These are phyloP conservation scores for Acanthaster planci DNA, from an alignment of 35 echinoderm and acorn worm species.

Conservation along the genomic window DNA sequence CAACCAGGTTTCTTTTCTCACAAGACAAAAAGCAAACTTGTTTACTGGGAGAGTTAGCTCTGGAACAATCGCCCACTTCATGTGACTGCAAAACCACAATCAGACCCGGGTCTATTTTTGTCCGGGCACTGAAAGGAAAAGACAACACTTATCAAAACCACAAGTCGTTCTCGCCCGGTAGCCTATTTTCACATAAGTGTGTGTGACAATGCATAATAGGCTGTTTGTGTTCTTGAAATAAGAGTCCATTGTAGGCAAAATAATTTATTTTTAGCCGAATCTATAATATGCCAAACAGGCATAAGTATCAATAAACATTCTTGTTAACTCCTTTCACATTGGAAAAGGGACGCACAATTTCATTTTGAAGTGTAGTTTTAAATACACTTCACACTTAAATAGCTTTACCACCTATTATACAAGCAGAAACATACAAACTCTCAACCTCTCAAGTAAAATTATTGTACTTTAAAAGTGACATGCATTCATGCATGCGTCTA, in stretches of 20 bases:
- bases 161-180: neutral
- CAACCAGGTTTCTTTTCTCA: neutral
- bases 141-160: neutral
- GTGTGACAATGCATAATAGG: constrained; percentile 1
- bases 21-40: neutral
- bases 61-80: neutral
- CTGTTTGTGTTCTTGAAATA: constrained; percentile 4
- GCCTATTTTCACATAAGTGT: neutral
- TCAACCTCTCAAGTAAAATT: too few relatives aligned
- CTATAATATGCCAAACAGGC: neutral
- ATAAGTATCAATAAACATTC: too few relatives aligned
- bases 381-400: too few relatives aligned
- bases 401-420: too few relatives aligned
- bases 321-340: too few relatives aligned
- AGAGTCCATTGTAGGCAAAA: constrained; percentile 10
- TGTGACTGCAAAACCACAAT: neutral
- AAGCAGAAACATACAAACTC: too few relatives aligned
- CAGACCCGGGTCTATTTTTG: neutral
- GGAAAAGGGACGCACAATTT: too few relatives aligned
- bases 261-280: neutral
- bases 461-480: too few relatives aligned
- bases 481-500: too few relatives aligned
- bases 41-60: neutral
- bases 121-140: neutral
- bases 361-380: too few relatives aligned